A percentile compares a stretch with the other conserved stretches of the same genome.
phyloP scores from a whole-genome alignment of 2,797 vertebrate genomes.

The Pteronotus mesoamericanus region DNA sequence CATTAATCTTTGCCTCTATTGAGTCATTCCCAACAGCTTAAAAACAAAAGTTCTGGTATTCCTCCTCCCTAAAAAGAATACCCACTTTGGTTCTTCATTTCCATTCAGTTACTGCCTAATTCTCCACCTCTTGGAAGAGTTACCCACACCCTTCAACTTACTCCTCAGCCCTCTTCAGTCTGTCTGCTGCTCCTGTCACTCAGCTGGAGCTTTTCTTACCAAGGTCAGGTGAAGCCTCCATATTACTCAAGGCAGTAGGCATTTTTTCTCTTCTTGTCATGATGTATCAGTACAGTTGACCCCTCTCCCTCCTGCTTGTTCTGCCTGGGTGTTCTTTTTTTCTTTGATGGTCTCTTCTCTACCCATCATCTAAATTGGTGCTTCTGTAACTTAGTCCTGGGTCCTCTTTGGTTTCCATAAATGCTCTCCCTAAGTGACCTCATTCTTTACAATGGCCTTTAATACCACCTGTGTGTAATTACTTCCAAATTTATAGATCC shows the following conservation, averaged over 20 bases:
- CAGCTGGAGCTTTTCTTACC: not conserved
- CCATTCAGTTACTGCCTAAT: not conserved
- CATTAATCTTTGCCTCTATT: not conserved
- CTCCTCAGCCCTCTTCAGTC: not conserved
- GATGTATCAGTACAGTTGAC: not conserved
- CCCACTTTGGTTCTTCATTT: not conserved
- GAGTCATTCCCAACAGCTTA: constrained; percentile 2
- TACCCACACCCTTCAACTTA: not conserved
- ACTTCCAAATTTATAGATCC: constrained; percentile 23
- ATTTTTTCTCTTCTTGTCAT: not conserved
- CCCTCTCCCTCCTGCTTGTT: not conserved
- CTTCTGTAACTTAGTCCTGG: constrained; percentile 26
- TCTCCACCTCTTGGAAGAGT: constrained; percentile 8
- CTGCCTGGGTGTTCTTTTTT: not conserved
- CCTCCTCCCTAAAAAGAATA: constrained; percentile 8
- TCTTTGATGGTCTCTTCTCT: not conserved
- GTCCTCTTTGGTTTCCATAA: constrained; percentile 15
- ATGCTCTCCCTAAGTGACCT: not conserved
- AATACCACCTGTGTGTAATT: constrained; percentile 3
- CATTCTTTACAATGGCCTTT: not conserved
- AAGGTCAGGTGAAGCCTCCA: not conserved
- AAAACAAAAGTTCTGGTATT: not conserved
- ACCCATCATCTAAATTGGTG: not conserved
- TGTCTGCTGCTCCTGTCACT: constrained; percentile 15
- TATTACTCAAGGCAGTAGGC: not conserved